Conservation (phyloP, 2,888 invertebrate species). For the Eupithecia centaureata region DNA sequence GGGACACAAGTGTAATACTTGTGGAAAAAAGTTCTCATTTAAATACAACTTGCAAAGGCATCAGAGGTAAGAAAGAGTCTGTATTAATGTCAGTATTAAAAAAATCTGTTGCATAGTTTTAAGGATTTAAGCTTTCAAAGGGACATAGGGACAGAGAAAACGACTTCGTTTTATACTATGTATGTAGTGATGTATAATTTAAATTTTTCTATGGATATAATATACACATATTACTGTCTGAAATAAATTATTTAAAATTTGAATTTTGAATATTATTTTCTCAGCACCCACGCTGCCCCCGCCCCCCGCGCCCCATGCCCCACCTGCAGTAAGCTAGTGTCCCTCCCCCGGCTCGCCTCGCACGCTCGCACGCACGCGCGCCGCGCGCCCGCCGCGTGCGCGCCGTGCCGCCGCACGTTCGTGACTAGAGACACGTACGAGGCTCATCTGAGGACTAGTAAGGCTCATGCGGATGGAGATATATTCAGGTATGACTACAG, state of each 20-base stretch:
- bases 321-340: background rate
- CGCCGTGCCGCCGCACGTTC: background rate
- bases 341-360: background rate
- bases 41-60: background rate
- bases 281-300: background rate
- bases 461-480: background rate
- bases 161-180: too few relatives aligned
- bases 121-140: too few relatives aligned
- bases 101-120: too few relatives aligned
- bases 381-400: background rate
- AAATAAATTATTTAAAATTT: too few relatives aligned
- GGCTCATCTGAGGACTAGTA: background rate
- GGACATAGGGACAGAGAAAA: too few relatives aligned
- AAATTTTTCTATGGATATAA: too few relatives aligned
- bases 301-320: background rate
- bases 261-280: background rate
- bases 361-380: background rate
- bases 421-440: background rate
- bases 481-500: constrained; percentile 1
- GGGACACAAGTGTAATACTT: background rate
- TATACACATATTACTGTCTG: too few relatives aligned
- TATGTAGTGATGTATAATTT: too few relatives aligned
- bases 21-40: background rate
- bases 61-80: background rate
- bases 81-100: too few relatives aligned